Evolutionary conservation across 2,888 invertebrate species (phyloP).

Genomic region (Leucoptera coffeella): DNA sequence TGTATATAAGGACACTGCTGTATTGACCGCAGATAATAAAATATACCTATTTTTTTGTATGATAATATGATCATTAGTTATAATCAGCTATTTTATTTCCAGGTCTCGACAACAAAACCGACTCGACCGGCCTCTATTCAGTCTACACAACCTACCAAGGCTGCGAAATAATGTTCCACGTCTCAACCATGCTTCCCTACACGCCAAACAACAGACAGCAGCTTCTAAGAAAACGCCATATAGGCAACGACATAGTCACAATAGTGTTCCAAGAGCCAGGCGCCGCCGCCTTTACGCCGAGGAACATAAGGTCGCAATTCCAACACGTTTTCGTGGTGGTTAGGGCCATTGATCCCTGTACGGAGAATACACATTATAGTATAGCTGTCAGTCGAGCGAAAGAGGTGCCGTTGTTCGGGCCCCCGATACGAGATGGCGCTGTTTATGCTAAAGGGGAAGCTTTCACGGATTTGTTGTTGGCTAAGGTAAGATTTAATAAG

Average conservation of each 20-base stretch:
- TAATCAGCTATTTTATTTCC: no score
- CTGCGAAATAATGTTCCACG: constrained; percentile 96
- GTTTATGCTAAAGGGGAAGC: constrained; percentile 83
- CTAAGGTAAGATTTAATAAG: constrained; percentile 65
- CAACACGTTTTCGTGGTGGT: constrained; percentile 96
- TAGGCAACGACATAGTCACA: constrained; percentile 97
- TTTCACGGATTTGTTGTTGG: constrained; percentile 92
- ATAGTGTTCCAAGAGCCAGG: constrained; percentile 94
- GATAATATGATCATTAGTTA: no score
- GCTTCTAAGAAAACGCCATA: constrained; percentile 88
- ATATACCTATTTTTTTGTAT: no score
- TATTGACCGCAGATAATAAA: no score
- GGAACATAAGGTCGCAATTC: constrained; percentile 92
- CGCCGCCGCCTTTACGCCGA: constrained; percentile 87
- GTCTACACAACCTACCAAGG: constrained; percentile 88
- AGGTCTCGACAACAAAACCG: constrained; percentile 90
- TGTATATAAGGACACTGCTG: no score
- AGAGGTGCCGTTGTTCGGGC: constrained; percentile 93
- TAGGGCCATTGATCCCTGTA: constrained; percentile 81
- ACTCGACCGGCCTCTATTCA: constrained; percentile 90
- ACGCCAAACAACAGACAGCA: constrained; percentile 94
- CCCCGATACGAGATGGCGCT: constrained; percentile 84
- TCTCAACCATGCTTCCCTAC: constrained; percentile 93
- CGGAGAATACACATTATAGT: constrained; percentile 86
- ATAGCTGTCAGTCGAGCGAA: constrained; percentile 74